Conservation (phyloP, 1,140 invertebrate species). For the Zaprionus africanus region DNA sequence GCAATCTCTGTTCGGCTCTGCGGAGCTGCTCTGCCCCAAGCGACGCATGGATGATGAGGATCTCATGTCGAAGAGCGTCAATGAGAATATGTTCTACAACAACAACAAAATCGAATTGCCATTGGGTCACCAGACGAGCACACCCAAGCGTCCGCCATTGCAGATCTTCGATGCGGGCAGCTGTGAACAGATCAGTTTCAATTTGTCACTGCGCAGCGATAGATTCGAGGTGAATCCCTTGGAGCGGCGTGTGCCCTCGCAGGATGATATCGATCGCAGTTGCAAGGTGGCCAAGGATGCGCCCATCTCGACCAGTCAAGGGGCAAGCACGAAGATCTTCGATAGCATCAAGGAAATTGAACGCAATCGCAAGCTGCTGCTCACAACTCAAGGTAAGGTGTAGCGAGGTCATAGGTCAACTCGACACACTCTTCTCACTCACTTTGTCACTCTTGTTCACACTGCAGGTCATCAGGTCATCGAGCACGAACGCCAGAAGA, state of each 20-base stretch:
- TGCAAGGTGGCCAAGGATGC: constrained; percentile 93
- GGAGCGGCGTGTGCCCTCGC: constrained; percentile 87
- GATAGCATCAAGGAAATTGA: constrained; percentile 96
- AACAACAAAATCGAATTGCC: constrained; percentile 75
- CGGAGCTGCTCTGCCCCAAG: constrained; percentile 77
- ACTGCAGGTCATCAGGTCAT: constrained; percentile 91
- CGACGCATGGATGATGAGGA: constrained; percentile 83
- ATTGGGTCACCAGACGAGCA: constrained; percentile 54
- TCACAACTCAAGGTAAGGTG: constrained; percentile 90
- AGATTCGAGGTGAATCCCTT: constrained; percentile 86
- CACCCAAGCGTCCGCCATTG: constrained; percentile 71
- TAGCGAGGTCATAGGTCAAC: too few species aligned
- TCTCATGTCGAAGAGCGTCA: constrained; percentile 87
- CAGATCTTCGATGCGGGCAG: constrained; percentile 66
- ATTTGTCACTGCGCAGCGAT: constrained; percentile 83
- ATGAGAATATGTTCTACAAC: constrained; percentile 87
- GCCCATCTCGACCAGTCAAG: constrained; percentile 88
- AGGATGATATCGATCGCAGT: constrained; percentile 94
- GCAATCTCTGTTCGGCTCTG: constrained; percentile 81
- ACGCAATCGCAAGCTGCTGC: constrained; percentile 92
- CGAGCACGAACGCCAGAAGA: constrained; percentile 94
- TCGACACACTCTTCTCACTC: too few species aligned
- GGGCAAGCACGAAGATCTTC: constrained; percentile 91
- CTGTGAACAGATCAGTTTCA: constrained; percentile 74
- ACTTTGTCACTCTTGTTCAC: too few species aligned